phyloP scores from a whole-genome alignment of 2,888 invertebrate species.

The Drosophila differens region DNA sequence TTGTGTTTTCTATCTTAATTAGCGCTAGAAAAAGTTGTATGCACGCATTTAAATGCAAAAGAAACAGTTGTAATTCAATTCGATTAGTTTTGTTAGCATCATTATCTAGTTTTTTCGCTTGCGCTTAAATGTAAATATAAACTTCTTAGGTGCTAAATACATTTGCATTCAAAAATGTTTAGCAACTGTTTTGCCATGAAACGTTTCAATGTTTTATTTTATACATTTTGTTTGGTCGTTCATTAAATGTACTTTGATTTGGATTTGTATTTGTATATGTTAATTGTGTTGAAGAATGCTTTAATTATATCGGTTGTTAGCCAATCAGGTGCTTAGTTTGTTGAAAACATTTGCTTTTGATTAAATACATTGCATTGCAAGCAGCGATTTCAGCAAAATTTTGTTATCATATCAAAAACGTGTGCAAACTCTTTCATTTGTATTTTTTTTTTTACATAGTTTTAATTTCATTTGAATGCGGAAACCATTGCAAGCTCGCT shows the following conservation, averaged over 20 bases:
- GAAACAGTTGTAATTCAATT: conserved; percentile 65
- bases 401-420: conserved; percentile 52
- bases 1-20: conserved; percentile 48
- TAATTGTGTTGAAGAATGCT: conserved; percentile 33
- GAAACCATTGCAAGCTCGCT: conserved; percentile 84
- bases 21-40: conserved; percentile 64
- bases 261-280: conserved; percentile 27
- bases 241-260: conserved; percentile 35
- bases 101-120: conserved; percentile 55
- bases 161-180: conserved; percentile 70
- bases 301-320: conserved; percentile 32
- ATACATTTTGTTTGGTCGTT: conserved; percentile 70
- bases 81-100: conserved; percentile 60
- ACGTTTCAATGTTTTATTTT: conserved; percentile 67
- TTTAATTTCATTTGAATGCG: conserved; percentile 42
- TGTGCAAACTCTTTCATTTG: conserved; percentile 26
- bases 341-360: conserved; percentile 48
- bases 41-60: conserved; percentile 74
- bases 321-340: conserved; percentile 46
- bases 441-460: conserved; percentile 33
- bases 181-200: conserved; percentile 73
- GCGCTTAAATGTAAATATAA: conserved; percentile 66
- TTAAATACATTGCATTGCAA: conserved; percentile 63
- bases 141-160: conserved; percentile 72
- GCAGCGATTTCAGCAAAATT: conserved; percentile 75